phyloP scores from a whole-genome alignment of 2,797 vertebrate species.

The Apogon hyalosoma region DNA sequence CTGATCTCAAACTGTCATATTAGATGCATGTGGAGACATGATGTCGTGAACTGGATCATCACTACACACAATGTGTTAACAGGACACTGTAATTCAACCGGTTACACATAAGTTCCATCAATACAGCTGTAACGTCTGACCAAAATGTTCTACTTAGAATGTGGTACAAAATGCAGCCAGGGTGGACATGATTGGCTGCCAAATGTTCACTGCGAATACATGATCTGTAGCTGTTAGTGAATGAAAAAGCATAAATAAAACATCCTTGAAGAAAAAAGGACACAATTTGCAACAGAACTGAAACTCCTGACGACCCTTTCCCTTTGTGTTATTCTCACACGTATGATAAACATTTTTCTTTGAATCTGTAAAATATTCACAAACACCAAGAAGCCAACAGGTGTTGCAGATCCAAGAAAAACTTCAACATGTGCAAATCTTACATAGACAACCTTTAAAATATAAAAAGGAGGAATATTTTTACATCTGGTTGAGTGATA shows the following conservation, averaged over 20 bases:
- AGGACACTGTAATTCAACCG: no score
- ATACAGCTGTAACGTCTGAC: background rate
- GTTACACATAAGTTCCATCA: no score
- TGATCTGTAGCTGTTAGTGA: background rate
- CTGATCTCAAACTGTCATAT: no score
- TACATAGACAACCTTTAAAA: background rate
- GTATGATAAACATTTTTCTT: background rate
- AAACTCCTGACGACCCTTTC: background rate
- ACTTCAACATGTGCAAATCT: background rate
- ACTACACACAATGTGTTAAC: no score
- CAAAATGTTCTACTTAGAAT: background rate
- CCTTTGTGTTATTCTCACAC: no score
- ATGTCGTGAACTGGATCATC: no score
- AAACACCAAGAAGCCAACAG: background rate
- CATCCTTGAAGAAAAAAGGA: constrained; percentile 4
- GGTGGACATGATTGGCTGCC: background rate
- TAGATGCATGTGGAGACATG: no score
- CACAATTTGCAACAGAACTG: background rate
- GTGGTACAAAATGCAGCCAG: constrained; percentile 6
- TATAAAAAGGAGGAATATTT: background rate
- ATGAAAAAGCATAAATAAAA: background rate
- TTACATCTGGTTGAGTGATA: background rate
- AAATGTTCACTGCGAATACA: background rate
- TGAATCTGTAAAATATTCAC: background rate
- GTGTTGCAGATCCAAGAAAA: background rate